Evolutionary conservation across 2,113 vertebrate species (phyloP), one percentile per base, ranked within the genome.

Genomic region (Lophius piscatorius): DNA sequence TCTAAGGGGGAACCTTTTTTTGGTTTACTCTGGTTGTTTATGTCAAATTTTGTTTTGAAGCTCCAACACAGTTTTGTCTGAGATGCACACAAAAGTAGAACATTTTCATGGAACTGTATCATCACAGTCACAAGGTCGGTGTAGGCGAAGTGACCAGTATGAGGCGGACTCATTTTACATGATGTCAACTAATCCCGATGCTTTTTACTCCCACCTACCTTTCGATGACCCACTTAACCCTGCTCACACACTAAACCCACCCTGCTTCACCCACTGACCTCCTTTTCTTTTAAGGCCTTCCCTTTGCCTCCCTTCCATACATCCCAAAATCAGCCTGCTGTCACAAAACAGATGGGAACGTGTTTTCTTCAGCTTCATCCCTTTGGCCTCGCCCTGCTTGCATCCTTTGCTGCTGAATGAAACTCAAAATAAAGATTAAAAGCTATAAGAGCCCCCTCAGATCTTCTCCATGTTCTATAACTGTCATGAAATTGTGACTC

Each of bases 271-370:
- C 51, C 58, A 28, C 44, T 54, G 1, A 54, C 3, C 38, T 35
- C 29, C 38, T 70, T n/a, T 23, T 48, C 28, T 44, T 33, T 63
- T 41, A 29, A 9, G 39, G 40, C 28, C 61, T 61, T 18, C 61
- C 33, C 20, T 64, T 35, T 60, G 35, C 61, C 55, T 21, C 26
- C 9, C 42, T 33, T 24, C 40, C 57, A 3, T 17, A 7, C 44
- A 14, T 63, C 20, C 8, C 33, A 70, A 17, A 3, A 22, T 81
- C 65, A 75, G 80, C 87, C 82, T 93, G 49, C 8, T 82, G 77
- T 91, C 93, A 93, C 93, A 94, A 94, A 95, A 94, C 93, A 73
- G 94, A 95, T 95, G 94, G 94, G 93, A 94, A 93, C 88, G 70
- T 78, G 72, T 76, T 86, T 89, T 74, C n/a, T n/a, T n/a, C 47